Evolutionary conservation across 1,140 invertebrate genomes (phyloP).

Genomic region (Saccostrea cuccullata): DNA sequence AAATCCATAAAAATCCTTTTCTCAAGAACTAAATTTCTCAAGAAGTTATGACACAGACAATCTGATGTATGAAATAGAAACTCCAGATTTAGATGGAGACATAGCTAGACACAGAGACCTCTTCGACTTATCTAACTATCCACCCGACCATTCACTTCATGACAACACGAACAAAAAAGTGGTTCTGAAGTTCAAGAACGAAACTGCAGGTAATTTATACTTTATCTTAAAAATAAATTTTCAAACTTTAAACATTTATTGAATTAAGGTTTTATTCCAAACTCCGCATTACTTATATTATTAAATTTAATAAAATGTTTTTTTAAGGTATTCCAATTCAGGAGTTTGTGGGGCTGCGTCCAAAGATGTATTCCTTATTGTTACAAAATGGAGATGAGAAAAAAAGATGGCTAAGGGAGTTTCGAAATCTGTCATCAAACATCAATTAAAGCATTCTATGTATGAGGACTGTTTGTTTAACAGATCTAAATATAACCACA

Average conservation of each 20-base stretch:
- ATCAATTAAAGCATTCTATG: neutral
- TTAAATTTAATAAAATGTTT: neutral
- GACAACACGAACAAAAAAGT: conserved; percentile 13
- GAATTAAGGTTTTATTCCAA: neutral
- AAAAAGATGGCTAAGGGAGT: conserved; percentile 24
- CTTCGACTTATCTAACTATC: conserved; percentile 50
- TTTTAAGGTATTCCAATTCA: neutral
- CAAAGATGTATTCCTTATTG: conserved; percentile 28
- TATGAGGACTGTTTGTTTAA: neutral
- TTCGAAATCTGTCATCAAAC: conserved; percentile 18
- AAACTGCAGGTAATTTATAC: neutral
- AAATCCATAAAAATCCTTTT: too few species aligned
- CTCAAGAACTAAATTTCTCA: too few species aligned
- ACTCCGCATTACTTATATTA: neutral
- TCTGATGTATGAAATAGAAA: too few species aligned
- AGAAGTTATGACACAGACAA: too few species aligned
- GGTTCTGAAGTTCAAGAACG: conserved; percentile 7
- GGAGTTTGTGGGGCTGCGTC: neutral
- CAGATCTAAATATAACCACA: neutral
- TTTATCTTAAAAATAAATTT: too few species aligned
- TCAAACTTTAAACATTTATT: too few species aligned
- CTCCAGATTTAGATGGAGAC: neutral
- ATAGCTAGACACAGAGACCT: conserved; percentile 1
- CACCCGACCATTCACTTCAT: neutral
- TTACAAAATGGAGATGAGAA: neutral